These are phyloP conservation scores for Nebria salina DNA, from an alignment of 2,888 invertebrate species.

Conservation along the genomic window DNA sequence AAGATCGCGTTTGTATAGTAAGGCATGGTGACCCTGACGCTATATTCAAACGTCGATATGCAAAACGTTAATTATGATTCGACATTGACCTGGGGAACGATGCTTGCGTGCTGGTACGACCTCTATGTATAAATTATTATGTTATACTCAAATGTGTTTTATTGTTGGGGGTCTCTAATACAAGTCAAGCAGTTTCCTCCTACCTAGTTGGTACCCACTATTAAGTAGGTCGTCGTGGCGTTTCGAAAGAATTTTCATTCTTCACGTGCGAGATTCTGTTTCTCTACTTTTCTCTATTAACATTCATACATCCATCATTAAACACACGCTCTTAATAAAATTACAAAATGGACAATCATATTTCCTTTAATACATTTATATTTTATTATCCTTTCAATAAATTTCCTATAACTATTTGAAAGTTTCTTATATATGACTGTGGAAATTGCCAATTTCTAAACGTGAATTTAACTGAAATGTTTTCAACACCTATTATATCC, in stretches of 20 bases:
- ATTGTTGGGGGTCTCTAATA: neutral
- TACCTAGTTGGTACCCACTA: neutral
- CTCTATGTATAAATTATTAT: constrained; percentile 35
- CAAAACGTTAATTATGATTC: constrained; percentile 10
- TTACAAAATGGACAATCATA: too few relatives aligned
- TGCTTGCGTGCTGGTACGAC: constrained; percentile 9
- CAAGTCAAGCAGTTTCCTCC: too few relatives aligned
- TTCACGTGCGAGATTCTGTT: neutral
- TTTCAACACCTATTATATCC: too few relatives aligned
- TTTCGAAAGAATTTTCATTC: neutral
- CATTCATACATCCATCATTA: neutral
- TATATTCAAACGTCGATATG: neutral
- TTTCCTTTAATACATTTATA: too few relatives aligned
- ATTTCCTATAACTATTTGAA: too few relatives aligned
- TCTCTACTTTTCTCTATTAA: neutral
- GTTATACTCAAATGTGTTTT: constrained; percentile 18
- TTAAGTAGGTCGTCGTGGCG: neutral
- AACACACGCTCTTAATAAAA: neutral
- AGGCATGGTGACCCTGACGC: neutral
- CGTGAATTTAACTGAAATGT: too few relatives aligned
- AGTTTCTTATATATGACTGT: too few relatives aligned
- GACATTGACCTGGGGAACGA: constrained; percentile 26
- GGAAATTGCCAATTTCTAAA: too few relatives aligned
- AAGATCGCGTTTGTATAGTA: neutral
- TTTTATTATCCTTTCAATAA: too few relatives aligned